Percentiles rank a stretch among this genome's conserved stretches.
phyloP scores from a whole-genome alignment of 1,140 invertebrate species.

The Acyrthosiphon pisum region DNA sequence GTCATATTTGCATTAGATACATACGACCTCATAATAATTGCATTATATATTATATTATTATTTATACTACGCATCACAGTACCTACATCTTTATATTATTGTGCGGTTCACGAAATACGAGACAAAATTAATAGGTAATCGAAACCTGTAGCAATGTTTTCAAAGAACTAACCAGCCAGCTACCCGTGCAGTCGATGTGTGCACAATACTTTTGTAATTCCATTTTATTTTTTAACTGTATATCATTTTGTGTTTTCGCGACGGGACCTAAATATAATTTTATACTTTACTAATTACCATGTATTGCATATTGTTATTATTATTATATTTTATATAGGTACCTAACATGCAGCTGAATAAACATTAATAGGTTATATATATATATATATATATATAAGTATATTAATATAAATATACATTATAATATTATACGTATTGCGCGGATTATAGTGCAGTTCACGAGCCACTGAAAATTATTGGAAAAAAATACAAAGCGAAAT shows the following conservation, averaged over 20 bases:
- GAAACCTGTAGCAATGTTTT: not conserved
- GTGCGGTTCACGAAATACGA: not conserved
- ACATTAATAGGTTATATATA: no score
- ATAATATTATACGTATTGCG: no score
- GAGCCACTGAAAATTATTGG: not conserved
- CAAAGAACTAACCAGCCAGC: not conserved
- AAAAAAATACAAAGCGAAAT: not conserved
- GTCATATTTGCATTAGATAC: no score
- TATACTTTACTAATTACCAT: not conserved
- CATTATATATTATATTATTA: not conserved
- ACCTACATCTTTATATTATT: not conserved
- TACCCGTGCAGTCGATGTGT: not conserved
- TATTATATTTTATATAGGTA: not conserved
- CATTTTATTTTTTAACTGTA: not conserved
- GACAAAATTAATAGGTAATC: not conserved
- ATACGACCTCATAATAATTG: not conserved
- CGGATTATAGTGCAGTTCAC: not conserved
- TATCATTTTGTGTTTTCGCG: not conserved
- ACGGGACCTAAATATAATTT: not conserved
- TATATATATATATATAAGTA: no score
- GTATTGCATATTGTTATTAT: not conserved
- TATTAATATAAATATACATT: no score
- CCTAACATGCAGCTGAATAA: not conserved
- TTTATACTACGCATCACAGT: not conserved
- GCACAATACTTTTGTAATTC: not conserved